These are phyloP conservation scores for Campoletis raptor DNA, from an alignment of 2,888 invertebrate species.

Conservation along the genomic window DNA sequence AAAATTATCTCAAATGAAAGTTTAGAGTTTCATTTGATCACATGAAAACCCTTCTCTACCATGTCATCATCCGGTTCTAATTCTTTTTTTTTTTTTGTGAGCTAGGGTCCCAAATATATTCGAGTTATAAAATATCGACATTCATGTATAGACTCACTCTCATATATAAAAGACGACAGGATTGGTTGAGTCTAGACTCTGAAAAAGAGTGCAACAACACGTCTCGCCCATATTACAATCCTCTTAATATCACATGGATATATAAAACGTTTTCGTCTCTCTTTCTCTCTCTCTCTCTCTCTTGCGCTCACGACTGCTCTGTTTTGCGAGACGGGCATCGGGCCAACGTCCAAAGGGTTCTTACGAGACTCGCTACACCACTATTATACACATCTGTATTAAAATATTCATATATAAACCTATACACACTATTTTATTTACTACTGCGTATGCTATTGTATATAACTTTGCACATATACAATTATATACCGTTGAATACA, in stretches of 20 bases:
- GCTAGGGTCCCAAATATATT: not conserved
- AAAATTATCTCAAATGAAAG: not conserved
- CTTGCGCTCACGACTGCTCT: slow-evolving; percentile 28
- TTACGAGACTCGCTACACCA: slow-evolving; percentile 32
- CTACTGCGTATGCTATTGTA: not conserved
- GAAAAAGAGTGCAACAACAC: slow-evolving; percentile 26
- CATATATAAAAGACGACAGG: slow-evolving; percentile 7
- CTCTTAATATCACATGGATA: slow-evolving; percentile 15
- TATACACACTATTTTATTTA: slow-evolving; percentile 11
- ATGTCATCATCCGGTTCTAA: not conserved
- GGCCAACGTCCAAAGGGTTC: slow-evolving; percentile 73
- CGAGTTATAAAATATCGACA: slow-evolving; percentile 14
- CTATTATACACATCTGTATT: not conserved
- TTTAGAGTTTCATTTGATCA: not conserved
- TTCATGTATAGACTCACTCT: not conserved
- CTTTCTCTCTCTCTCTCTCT: slow-evolving; percentile 40
- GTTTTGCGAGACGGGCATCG: slow-evolving; percentile 67
- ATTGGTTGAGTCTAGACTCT: slow-evolving; percentile 59
- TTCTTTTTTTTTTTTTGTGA: not conserved
- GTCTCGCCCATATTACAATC: slow-evolving; percentile 1
- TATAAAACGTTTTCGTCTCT: slow-evolving; percentile 21
- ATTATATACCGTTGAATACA: slow-evolving; percentile 14
- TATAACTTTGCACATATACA: not conserved
- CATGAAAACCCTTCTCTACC: not conserved
- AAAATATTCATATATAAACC: not conserved